These are phyloP conservation scores for Ctenoplectra terminalis DNA, from an alignment of 1,140 invertebrate genomes.

Conservation along the genomic window DNA sequence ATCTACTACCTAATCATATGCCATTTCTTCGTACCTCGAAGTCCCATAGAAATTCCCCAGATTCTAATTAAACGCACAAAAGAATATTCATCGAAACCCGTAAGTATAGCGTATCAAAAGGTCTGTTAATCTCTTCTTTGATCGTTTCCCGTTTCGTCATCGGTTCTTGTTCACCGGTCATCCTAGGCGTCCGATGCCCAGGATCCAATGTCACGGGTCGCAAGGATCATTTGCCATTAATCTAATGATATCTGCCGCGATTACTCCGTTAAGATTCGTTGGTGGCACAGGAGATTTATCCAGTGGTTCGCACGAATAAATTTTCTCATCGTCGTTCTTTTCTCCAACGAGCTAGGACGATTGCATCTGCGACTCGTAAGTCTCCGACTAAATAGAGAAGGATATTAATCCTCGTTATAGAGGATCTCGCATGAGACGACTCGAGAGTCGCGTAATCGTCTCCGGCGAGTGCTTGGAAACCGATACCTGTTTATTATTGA, in stretches of 20 bases:
- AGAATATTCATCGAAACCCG: background rate
- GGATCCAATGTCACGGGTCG: constrained; percentile 6
- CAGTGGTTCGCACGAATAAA: constrained; percentile 27
- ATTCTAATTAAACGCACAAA: no score
- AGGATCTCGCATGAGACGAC: constrained; percentile 24
- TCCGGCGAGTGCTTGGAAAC: background rate
- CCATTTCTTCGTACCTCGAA: no score
- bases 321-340: constrained; percentile 50
- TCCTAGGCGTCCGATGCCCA: no score
- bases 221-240: constrained; percentile 41
- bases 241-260: constrained; percentile 47
- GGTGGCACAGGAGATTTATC: constrained; percentile 53
- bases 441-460: constrained; percentile 33
- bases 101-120: background rate
- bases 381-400: constrained; percentile 30
- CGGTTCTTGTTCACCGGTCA: background rate
- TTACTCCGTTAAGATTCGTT: constrained; percentile 46
- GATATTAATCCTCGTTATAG: constrained; percentile 59
- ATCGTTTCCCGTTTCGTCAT: background rate
- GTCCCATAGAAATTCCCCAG: no score
- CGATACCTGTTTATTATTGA: constrained; percentile 48
- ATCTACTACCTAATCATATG: no score
- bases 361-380: constrained; percentile 29
- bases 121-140: background rate
- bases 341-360: constrained; percentile 16